Conservation (phyloP, 1,140 invertebrate genomes). For the Drosophila gunungcola region DNA sequence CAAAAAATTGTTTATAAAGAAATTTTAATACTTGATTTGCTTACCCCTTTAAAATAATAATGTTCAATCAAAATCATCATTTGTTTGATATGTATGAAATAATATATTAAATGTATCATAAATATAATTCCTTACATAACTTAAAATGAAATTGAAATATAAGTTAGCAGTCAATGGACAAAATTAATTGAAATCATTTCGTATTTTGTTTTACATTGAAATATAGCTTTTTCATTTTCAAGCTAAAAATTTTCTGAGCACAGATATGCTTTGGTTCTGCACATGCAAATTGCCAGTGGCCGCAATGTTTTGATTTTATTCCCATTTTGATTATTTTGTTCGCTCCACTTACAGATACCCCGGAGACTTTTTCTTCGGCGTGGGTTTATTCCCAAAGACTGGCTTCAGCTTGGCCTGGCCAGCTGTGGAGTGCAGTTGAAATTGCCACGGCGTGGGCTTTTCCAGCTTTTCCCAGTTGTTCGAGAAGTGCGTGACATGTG, state of each 20-base stretch:
- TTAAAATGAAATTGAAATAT: no score
- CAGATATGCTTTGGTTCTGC: conserved; percentile 12
- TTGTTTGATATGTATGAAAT: no score
- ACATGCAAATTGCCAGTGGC: conserved; percentile 77
- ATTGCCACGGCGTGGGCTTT: conserved; percentile 41
- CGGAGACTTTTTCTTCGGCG: conserved; percentile 22
- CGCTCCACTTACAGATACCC: conserved; percentile 58
- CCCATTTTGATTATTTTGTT: conserved; percentile 75
- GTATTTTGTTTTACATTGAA: no score
- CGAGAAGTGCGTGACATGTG: conserved; percentile 74
- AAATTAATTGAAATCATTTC: no score
- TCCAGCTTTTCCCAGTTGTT: conserved; percentile 54
- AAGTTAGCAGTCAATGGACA: no score
- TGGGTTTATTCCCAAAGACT: conserved; percentile 18
- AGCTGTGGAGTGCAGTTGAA: conserved; percentile 55
- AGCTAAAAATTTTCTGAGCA: background rate
- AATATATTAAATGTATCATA: no score
- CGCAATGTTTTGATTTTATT: conserved; percentile 80
- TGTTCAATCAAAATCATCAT: no score
- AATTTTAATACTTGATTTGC: no score
- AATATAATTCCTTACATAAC: no score
- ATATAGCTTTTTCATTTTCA: background rate
- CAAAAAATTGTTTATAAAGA: background rate
- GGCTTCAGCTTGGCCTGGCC: conserved; percentile 11
- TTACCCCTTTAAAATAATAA: no score